Conservation (phyloP, 1,140 invertebrate species). For the Lepidurus packardi region DNA sequence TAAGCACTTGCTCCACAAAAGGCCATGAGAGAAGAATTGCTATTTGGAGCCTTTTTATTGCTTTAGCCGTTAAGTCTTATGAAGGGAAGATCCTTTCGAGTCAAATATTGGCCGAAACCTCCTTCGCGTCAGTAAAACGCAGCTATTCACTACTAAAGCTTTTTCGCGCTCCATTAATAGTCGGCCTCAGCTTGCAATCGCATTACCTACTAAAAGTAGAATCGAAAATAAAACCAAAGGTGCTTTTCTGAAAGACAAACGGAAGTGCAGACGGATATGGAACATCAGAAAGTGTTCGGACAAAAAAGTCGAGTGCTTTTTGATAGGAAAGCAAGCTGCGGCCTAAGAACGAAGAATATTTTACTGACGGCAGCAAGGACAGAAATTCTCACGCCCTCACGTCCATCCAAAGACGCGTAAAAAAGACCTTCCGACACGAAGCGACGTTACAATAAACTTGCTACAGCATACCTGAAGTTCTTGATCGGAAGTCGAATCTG, state of each 20-base stretch:
- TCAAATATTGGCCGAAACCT: background rate
- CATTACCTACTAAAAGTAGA: background rate
- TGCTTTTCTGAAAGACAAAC: background rate
- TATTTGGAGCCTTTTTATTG: background rate
- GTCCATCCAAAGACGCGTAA: background rate
- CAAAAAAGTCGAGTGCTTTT: background rate
- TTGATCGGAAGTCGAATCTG: background rate
- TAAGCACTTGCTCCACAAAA: background rate
- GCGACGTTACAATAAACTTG: background rate
- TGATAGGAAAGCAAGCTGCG: background rate
- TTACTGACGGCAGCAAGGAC: background rate
- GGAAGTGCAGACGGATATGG: background rate
- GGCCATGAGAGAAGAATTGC: background rate
- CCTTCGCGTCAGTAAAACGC: background rate
- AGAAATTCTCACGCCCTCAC: constrained; percentile 9
- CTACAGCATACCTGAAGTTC: background rate
- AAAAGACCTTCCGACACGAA: background rate
- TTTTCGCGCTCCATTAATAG: background rate
- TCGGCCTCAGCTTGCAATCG: background rate
- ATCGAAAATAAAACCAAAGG: background rate
- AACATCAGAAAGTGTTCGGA: background rate
- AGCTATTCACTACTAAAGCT: background rate
- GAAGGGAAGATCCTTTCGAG: background rate
- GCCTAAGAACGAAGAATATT: background rate
- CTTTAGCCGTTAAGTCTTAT: background rate